Conservation (phyloP, 1,140 invertebrate genomes). For the Megathymus violae region DNA sequence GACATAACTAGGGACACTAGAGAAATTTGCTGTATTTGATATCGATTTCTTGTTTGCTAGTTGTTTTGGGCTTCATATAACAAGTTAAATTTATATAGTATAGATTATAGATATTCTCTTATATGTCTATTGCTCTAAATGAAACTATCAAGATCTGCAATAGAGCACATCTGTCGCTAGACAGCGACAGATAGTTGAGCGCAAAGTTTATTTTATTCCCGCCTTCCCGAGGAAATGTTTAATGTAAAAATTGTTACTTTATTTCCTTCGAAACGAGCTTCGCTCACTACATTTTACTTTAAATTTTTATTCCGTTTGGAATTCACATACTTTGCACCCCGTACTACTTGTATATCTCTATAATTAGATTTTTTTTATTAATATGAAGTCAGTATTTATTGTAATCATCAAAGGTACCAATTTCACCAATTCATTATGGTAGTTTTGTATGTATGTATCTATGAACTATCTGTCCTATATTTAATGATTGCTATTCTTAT, state of each 20-base stretch:
- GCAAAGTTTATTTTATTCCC: slow-evolving; percentile 17
- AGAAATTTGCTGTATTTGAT: too few species aligned
- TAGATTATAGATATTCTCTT: too few species aligned
- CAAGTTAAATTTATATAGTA: too few species aligned
- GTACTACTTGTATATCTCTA: neutral
- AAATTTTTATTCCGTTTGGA: neutral
- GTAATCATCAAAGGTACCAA: too few species aligned
- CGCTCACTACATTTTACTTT: neutral
- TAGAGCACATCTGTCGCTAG: slow-evolving; percentile 22
- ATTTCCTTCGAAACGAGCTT: slow-evolving; percentile 5
- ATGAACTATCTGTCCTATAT: too few species aligned
- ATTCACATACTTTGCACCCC: neutral
- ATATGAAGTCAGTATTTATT: too few species aligned
- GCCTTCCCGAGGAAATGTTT: slow-evolving; percentile 20
- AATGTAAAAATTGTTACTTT: slow-evolving; percentile 18
- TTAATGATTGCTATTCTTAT: too few species aligned
- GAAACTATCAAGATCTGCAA: slow-evolving; percentile 20
- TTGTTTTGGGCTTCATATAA: too few species aligned
- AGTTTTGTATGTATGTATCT: too few species aligned
- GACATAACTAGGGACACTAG: too few species aligned
- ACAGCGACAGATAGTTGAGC: slow-evolving; percentile 27
- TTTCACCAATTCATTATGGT: too few species aligned
- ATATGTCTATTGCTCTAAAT: neutral
- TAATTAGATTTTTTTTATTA: neutral
- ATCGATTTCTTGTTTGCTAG: too few species aligned